Evolutionary conservation across 1,140 invertebrate species (phyloP).

Genomic region (Eciton burchellii): DNA sequence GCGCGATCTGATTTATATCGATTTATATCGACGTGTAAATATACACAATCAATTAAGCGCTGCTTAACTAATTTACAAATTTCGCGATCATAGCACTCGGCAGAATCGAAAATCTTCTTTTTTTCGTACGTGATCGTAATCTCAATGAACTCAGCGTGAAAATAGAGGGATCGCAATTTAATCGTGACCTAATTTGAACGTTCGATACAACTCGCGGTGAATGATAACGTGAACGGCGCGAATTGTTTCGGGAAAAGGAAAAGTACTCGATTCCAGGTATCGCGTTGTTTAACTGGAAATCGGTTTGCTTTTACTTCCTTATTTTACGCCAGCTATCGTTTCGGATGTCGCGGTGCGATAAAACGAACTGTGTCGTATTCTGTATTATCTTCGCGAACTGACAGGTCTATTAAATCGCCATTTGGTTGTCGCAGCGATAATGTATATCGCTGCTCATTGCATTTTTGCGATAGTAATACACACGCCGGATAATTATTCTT

Average conservation of each 20-base stretch:
- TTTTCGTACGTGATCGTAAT: slow-evolving; percentile 8
- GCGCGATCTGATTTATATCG: slow-evolving; percentile 44
- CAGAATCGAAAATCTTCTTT: neutral
- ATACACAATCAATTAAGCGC: neutral
- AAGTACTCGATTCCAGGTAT: slow-evolving; percentile 38
- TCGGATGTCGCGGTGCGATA: neutral
- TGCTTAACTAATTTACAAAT: slow-evolving; percentile 26
- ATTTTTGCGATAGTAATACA: neutral
- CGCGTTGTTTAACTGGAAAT: slow-evolving; percentile 16
- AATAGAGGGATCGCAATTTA: slow-evolving; percentile 25
- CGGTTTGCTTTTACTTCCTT: slow-evolving; percentile 15
- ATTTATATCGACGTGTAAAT: neutral
- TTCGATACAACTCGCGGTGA: neutral
- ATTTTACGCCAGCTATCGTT: slow-evolving; percentile 9
- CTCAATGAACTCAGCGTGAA: slow-evolving; percentile 17
- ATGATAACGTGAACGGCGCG: neutral
- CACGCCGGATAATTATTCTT: neutral
- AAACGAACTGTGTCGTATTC: slow-evolving; percentile 19
- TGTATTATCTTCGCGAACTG: slow-evolving; percentile 1
- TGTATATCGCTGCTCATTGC: neutral
- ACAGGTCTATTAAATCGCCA: slow-evolving; percentile 25
- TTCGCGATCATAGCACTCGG: neutral
- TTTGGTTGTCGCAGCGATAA: neutral
- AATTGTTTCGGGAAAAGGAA: slow-evolving; percentile 42
- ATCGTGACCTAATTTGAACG: neutral